A percentile compares a stretch with the other conserved stretches of the same genome.
Evolutionary conservation across 2,113 vertebrate species (phyloP).

Genomic region (Fregetta grallaria): DNA sequence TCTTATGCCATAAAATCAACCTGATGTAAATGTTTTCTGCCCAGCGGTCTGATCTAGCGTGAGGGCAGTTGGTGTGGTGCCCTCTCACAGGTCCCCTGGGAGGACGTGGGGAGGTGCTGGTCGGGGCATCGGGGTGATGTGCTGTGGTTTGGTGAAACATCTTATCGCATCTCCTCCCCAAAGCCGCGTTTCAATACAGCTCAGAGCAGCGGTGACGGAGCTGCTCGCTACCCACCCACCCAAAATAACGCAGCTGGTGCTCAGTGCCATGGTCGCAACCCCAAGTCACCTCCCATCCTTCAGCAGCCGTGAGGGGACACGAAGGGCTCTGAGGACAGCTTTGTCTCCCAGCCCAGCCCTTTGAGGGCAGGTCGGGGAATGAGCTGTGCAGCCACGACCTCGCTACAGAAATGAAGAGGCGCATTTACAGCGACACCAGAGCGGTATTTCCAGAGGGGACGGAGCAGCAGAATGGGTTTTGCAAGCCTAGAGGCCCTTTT

Average conservation of each 20-base stretch:
- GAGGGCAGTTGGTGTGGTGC: background rate
- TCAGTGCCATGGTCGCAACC: background rate
- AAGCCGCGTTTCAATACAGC: background rate
- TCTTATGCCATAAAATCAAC: background rate
- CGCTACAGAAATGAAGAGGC: background rate
- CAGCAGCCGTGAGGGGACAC: fast-evolving
- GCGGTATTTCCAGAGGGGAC: background rate
- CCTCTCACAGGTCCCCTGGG: background rate
- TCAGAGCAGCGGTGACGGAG: background rate
- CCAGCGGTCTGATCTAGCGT: fast-evolving
- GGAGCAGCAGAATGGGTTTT: background rate
- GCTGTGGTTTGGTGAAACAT: background rate
- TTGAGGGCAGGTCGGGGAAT: background rate
- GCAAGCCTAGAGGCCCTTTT: background rate
- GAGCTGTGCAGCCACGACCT: background rate
- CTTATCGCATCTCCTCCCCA: background rate
- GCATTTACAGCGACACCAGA: background rate
- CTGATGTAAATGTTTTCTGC: background rate
- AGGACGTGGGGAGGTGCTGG: background rate
- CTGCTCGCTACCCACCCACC: background rate
- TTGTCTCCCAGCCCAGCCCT: background rate
- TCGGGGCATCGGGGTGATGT: background rate
- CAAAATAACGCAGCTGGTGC: background rate
- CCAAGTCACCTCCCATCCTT: background rate
- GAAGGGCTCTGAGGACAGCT: background rate